Conservation (phyloP, 92 coral and sea anemone species). For the Epizoanthus scotinus region DNA sequence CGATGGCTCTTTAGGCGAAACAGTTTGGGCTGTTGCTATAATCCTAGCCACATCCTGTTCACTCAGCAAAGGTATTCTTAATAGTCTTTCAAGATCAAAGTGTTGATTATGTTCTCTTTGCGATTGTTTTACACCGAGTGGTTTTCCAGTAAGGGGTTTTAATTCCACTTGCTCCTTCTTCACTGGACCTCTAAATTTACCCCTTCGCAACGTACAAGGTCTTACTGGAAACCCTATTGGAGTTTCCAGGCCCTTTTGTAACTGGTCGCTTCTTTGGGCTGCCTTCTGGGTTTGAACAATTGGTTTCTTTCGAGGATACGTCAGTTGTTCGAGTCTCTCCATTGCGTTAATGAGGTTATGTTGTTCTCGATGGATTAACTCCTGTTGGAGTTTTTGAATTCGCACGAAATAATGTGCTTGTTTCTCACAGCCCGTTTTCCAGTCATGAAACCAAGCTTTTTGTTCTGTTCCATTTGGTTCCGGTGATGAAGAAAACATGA, state of each 20-base stretch:
- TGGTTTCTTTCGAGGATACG: conserved; percentile 83
- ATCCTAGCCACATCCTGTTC: conserved; percentile 79
- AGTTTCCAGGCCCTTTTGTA: conserved; percentile 12
- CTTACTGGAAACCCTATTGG: conserved; percentile 55
- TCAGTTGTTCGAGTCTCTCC: conserved; percentile 86
- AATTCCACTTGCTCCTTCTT: conserved; percentile 52
- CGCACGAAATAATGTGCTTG: conserved; percentile 87
- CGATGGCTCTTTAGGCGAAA: conserved; percentile 63
- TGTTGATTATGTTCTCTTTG: conserved; percentile 11
- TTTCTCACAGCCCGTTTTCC: conserved; percentile 77
- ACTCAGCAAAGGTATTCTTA: conserved; percentile 59
- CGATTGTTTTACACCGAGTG: conserved; percentile 38
- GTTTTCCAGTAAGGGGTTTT: conserved; percentile 71
- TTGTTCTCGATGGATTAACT: conserved; percentile 87
- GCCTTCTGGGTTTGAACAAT: conserved; percentile 51
- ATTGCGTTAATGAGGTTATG: conserved; percentile 90
- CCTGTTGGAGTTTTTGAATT: conserved; percentile 83
- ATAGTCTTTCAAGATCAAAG: conserved; percentile 41
- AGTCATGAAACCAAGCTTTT: conserved; percentile 90
- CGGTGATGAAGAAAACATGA: conserved; percentile 36
- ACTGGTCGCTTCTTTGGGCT: conserved; percentile 13
- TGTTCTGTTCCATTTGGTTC: conserved; percentile 37
- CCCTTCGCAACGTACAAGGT: conserved; percentile 36
- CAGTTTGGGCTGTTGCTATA: conserved; percentile 46
- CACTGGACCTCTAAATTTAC: conserved; percentile 30